These are phyloP conservation scores for Propithecus deckenii DNA, from an alignment of 2,797 vertebrate species.

Conservation along the genomic window DNA sequence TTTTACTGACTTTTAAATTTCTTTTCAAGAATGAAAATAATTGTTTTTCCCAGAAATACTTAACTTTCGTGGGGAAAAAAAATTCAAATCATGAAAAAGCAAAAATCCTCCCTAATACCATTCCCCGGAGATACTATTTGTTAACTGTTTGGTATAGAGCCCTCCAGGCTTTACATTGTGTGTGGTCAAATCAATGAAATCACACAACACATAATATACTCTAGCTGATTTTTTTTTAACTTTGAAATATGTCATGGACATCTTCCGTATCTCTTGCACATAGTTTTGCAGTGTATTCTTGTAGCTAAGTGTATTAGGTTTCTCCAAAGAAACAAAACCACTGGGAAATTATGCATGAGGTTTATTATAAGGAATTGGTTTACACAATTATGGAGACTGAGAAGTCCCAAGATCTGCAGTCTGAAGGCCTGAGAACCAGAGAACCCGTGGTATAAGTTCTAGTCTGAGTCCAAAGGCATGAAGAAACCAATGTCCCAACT, in stretches of 20 bases:
- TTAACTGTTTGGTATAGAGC: background rate
- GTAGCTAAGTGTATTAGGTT: background rate
- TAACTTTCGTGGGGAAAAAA: slow-evolving; percentile 23
- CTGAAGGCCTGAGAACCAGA: background rate
- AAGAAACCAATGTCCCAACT: background rate
- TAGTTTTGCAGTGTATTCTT: background rate
- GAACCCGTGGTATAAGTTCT: background rate
- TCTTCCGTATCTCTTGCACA: background rate
- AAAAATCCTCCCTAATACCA: background rate
- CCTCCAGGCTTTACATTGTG: background rate
- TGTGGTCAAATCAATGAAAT: background rate
- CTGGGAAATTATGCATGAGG: background rate
- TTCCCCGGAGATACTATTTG: background rate
- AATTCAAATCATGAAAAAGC: slow-evolving; percentile 41
- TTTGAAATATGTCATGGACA: slow-evolving; percentile 6
- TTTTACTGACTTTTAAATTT: slow-evolving; percentile 71
- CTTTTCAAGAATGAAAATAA: slow-evolving; percentile 64
- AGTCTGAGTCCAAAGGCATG: background rate
- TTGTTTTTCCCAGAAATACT: slow-evolving; percentile 61
- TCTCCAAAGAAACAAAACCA: background rate
- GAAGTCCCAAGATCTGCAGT: background rate
- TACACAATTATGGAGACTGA: background rate
- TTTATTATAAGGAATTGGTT: background rate
- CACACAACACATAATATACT: background rate
- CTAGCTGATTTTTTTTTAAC: background rate